Percentiles rank a stretch among this genome's conserved stretches.
Conservation (phyloP, 2,113 vertebrate genomes). For the Rhinogobius similis region DNA sequence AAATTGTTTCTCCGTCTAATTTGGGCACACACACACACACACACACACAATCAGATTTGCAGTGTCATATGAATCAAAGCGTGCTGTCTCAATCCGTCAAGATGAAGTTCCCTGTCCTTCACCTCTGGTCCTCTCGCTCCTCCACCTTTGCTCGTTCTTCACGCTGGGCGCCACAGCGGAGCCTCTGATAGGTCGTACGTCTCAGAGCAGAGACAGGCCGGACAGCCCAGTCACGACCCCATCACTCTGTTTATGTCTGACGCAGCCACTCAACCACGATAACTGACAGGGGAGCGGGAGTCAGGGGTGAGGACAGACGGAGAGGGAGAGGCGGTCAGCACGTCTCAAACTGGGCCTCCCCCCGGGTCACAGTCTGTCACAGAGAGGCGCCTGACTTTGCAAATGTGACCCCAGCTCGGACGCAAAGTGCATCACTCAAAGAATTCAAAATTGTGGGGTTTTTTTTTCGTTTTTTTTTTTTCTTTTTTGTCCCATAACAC, state of each 20-base stretch:
- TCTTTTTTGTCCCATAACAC: no score
- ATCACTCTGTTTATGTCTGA: constrained; percentile 51
- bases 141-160: not conserved
- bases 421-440: no score
- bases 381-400: constrained; percentile 34
- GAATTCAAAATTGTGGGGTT: no score
- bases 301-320: not conserved
- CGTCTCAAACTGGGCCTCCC: constrained; percentile 23
- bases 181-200: constrained; percentile 29
- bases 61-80: constrained; percentile 23
- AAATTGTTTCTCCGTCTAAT: no score
- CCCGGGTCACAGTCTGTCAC: constrained; percentile 59
- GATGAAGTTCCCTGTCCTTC: not conserved
- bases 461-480: not conserved
- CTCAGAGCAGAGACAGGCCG: constrained; percentile 20
- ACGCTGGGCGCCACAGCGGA: constrained; percentile 16
- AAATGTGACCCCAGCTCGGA: constrained; percentile 7
- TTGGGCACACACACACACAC: no score
- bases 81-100: no score
- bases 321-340: constrained; percentile 25
- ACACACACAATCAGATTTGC: not conserved
- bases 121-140: not conserved
- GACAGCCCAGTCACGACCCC: constrained; percentile 55
- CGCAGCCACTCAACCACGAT: constrained; percentile 31
- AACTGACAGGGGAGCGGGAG: constrained; percentile 19